Evolutionary conservation across 1,140 invertebrate species (phyloP).

Genomic region (Planococcus citri): DNA sequence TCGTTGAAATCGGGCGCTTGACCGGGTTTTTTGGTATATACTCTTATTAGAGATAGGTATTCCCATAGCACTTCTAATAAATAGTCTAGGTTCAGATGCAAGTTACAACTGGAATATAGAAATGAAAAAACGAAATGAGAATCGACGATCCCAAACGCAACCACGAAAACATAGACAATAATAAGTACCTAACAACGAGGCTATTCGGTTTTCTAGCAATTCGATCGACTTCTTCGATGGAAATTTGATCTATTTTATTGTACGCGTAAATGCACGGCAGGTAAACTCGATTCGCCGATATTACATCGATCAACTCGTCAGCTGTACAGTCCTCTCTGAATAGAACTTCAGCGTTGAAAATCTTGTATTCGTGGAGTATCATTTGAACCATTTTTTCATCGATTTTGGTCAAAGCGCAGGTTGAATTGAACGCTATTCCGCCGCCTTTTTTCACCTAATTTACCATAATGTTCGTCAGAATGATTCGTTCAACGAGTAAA

Average conservation of each 20-base stretch:
- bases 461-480: conserved; percentile 28
- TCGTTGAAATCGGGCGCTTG: conserved; percentile 91
- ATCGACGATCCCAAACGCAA: too few species aligned
- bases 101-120: conserved; percentile 71
- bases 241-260: conserved; percentile 99
- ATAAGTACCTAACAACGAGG: conserved; percentile 81
- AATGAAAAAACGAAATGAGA: background rate
- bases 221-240: conserved; percentile 94
- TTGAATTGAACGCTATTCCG: conserved; percentile 97
- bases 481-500: background rate
- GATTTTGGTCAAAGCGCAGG: conserved; percentile 80
- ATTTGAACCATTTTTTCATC: conserved; percentile 97
- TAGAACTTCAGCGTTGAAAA: conserved; percentile 95
- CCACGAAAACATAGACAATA: background rate
- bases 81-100: conserved; percentile 97
- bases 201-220: conserved; percentile 81
- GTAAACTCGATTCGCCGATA: conserved; percentile 93
- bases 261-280: conserved; percentile 96
- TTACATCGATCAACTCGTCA: conserved; percentile 98
- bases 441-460: conserved; percentile 88
- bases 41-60: conserved; percentile 80
- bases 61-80: conserved; percentile 89
- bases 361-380: conserved; percentile 98
- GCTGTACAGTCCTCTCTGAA: conserved; percentile 92
- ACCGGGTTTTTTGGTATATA: conserved; percentile 98